A percentile compares a stretch with the other conserved stretches of the same genome.
Conservation (phyloP, 2,797 vertebrate species). For the Carcharodon carcharias region DNA sequence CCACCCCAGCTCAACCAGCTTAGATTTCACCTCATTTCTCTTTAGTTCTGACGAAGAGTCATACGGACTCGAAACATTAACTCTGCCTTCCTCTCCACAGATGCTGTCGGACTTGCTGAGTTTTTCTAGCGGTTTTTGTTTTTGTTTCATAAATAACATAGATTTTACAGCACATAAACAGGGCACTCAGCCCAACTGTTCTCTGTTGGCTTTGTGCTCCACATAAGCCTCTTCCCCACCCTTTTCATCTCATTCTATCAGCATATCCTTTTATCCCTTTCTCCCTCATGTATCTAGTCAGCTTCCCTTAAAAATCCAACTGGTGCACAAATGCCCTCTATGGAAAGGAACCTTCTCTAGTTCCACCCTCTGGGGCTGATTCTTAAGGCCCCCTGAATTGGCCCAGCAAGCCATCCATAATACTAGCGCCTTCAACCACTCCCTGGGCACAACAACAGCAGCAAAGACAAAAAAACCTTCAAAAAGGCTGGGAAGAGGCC, state of each 20-base stretch:
- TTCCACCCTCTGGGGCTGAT: not conserved
- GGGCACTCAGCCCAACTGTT: not conserved
- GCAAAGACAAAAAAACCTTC: not conserved
- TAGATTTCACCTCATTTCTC: no score
- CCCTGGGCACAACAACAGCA: not conserved
- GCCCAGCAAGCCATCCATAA: not conserved
- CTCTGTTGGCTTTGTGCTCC: not conserved
- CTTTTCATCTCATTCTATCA: not conserved
- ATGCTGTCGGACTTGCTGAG: no score
- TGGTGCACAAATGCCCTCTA: not conserved
- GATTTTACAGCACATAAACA: not conserved
- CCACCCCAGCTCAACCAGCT: no score
- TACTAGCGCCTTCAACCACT: not conserved
- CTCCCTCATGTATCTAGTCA: not conserved
- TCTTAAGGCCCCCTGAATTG: not conserved
- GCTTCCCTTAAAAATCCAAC: not conserved
- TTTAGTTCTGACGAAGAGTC: no score
- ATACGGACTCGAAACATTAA: no score
- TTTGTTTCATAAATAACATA: not conserved
- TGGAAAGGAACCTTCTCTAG: not conserved
- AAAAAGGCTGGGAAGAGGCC: not conserved
- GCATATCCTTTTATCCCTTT: not conserved
- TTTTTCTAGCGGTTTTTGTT: no score
- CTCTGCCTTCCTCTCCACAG: no score
- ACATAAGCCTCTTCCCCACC: not conserved